phyloP scores from a whole-genome alignment of 1,140 invertebrate genomes.

The Apis dorsata region DNA sequence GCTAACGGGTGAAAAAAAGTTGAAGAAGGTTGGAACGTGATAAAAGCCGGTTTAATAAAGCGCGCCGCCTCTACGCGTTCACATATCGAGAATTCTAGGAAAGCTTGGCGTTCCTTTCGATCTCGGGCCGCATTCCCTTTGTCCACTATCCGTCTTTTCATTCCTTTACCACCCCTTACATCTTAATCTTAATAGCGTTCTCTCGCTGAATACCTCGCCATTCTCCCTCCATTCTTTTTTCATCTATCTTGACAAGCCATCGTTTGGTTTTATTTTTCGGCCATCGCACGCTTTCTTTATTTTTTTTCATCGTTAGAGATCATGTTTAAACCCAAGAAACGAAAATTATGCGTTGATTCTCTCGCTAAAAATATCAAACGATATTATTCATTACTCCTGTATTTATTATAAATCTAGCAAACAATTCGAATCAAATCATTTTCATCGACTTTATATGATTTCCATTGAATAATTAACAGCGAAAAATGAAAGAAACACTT shows the following conservation, averaged over 20 bases:
- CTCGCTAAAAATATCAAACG: no score
- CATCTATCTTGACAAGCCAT: background rate
- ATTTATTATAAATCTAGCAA: no score
- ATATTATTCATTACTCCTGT: no score
- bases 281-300: background rate
- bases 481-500: no score
- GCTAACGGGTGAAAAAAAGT: slow-evolving; percentile 9
- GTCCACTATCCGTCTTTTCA: slow-evolving; percentile 26
- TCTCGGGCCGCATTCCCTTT: slow-evolving; percentile 66
- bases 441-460: no score
- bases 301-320: no score
- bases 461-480: no score
- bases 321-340: no score
- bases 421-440: no score
- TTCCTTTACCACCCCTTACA: slow-evolving; percentile 7
- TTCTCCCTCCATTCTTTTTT: background rate
- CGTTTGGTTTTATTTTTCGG: background rate
- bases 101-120: slow-evolving; percentile 67
- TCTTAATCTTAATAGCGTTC: slow-evolving; percentile 43
- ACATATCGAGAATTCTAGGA: slow-evolving; percentile 77
- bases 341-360: no score
- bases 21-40: slow-evolving; percentile 53
- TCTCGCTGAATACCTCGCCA: background rate
- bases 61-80: slow-evolving; percentile 56
- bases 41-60: slow-evolving; percentile 77